Conservation (phyloP, 92 coral and sea anemone genomes). For the Phymanthus crucifer region DNA sequence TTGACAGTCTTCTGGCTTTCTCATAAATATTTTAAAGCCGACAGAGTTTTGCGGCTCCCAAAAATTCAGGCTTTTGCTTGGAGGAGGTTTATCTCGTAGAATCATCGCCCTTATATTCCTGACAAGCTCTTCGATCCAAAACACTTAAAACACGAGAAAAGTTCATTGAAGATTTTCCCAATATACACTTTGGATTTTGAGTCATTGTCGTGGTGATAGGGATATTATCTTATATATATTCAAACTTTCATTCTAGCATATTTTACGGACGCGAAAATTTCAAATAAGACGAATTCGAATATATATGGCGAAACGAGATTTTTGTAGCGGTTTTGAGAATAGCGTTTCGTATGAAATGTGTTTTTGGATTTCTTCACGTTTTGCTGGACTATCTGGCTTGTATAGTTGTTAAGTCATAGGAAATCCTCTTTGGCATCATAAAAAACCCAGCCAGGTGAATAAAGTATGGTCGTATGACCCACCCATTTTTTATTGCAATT, state of each 20-base stretch:
- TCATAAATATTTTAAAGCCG: constrained; percentile 84
- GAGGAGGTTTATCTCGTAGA: constrained; percentile 48
- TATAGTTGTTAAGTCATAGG: not conserved
- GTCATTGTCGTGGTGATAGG: not conserved
- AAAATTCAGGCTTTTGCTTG: constrained; percentile 44
- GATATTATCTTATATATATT: constrained; percentile 14
- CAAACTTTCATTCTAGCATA: not conserved
- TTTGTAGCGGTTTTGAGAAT: not conserved
- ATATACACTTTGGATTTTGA: not conserved
- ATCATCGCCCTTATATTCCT: constrained; percentile 45
- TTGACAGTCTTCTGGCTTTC: constrained; percentile 70
- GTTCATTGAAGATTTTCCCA: not conserved
- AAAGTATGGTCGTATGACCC: constrained; percentile 15
- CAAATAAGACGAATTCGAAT: constrained; percentile 5
- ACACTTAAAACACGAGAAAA: constrained; percentile 7
- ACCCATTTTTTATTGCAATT: constrained; percentile 42
- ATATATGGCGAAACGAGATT: not conserved
- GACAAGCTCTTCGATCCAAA: constrained; percentile 31
- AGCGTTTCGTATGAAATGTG: not conserved
- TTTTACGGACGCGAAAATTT: constrained; percentile 12
- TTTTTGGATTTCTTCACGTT: not conserved
- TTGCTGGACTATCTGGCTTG: not conserved
- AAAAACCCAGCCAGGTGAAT: constrained; percentile 7
- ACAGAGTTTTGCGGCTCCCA: constrained; percentile 53
- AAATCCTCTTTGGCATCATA: constrained; percentile 7